These are phyloP conservation scores for Crocuta crocuta DNA, from an alignment of 2,113 vertebrate species.

Conservation along the genomic window DNA sequence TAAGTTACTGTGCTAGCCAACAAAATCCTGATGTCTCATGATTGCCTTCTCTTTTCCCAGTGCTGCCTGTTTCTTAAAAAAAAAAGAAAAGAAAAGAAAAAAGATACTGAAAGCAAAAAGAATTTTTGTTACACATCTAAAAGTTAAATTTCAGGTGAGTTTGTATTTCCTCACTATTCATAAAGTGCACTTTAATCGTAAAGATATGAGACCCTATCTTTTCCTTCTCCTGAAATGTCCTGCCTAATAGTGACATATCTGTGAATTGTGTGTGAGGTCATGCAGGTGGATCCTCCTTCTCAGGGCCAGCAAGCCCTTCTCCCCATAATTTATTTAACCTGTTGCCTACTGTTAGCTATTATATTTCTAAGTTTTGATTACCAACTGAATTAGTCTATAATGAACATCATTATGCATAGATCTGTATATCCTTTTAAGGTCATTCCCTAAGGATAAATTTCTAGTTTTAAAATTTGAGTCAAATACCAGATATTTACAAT, in stretches of 20 bases:
- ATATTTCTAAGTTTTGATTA: background rate
- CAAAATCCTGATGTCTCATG: background rate
- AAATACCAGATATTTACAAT: background rate
- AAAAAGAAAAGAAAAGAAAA: background rate
- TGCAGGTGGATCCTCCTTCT: background rate
- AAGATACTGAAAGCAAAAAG: background rate
- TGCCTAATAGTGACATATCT: background rate
- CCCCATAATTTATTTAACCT: background rate
- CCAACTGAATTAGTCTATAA: background rate
- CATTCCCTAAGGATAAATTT: background rate
- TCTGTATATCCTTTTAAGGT: background rate
- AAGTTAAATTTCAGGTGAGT: conserved; percentile 34
- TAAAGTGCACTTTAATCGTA: background rate
- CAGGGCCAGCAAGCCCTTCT: background rate
- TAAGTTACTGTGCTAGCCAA: background rate
- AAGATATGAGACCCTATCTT: background rate
- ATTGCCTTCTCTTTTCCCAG: background rate
- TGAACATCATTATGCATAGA: background rate
- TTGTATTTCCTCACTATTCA: background rate
- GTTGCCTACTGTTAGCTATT: background rate
- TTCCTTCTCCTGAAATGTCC: background rate
- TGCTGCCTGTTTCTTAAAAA: background rate
- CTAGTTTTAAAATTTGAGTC: background rate
- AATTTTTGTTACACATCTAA: background rate
- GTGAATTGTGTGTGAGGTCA: background rate